Conservation (phyloP, 1,140 invertebrate genomes). For the Pseudomyrmex sp. region DNA sequence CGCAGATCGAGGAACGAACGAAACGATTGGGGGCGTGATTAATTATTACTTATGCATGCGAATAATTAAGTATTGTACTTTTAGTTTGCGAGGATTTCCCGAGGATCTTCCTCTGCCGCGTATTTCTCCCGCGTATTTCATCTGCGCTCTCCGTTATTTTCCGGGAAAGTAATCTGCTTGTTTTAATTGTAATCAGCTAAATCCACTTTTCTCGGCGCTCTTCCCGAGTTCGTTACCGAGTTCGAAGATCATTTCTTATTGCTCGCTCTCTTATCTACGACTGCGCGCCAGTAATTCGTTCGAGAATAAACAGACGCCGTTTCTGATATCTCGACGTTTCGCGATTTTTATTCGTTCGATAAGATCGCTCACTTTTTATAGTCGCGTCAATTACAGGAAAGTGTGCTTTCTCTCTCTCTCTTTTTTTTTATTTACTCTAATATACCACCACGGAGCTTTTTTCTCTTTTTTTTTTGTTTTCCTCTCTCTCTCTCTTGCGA, state of each 20-base stretch:
- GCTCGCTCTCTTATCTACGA: not conserved
- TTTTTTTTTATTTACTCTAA: not conserved
- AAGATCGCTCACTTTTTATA: not conserved
- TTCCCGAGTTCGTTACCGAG: not conserved
- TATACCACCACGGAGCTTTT: not conserved
- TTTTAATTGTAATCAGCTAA: slow-evolving; percentile 22
- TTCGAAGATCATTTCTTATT: slow-evolving; percentile 12
- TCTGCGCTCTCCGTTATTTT: not conserved
- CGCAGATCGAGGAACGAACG: too few species aligned
- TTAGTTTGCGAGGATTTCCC: not conserved
- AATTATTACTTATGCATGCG: too few species aligned
- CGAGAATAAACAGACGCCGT: not conserved
- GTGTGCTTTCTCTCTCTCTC: not conserved
- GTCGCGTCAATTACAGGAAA: not conserved
- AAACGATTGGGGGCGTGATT: too few species aligned
- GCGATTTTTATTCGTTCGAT: not conserved
- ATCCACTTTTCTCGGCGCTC: slow-evolving; percentile 12
- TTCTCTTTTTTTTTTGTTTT: not conserved
- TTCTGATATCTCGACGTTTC: not conserved
- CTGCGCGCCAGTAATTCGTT: not conserved
- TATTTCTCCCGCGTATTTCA: not conserved
- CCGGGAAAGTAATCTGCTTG: slow-evolving; percentile 19
- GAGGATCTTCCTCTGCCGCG: not conserved
- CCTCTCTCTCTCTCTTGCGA: not conserved
- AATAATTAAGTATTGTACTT: not conserved